A percentile compares a stretch with the other conserved stretches of the same genome.
phyloP scores from a whole-genome alignment of 2,888 invertebrate genomes.

The Steinernema hermaphroditum region DNA sequence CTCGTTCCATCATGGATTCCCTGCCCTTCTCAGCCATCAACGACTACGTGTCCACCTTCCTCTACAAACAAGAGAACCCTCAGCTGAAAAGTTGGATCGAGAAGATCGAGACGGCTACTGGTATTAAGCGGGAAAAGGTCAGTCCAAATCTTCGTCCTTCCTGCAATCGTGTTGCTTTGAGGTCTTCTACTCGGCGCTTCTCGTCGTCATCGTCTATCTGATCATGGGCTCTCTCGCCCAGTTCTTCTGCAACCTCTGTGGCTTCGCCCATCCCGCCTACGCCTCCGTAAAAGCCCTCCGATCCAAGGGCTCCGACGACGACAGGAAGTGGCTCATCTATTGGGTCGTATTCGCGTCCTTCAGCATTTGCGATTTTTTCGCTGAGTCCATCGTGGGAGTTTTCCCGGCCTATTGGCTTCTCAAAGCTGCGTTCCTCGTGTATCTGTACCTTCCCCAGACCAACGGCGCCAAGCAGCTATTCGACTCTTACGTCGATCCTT shows the following conservation, averaged over 20 bases:
- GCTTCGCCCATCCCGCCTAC: conserved; percentile 52
- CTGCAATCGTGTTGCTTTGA: conserved; percentile 29
- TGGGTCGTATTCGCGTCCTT: conserved; percentile 49
- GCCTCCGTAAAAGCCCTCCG: conserved; percentile 69
- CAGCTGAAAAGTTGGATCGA: conserved; percentile 21
- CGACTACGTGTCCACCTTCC: conserved; percentile 14
- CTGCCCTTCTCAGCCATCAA: conserved; percentile 6
- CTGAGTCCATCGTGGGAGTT: conserved; percentile 38
- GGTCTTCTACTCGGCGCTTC: conserved; percentile 38
- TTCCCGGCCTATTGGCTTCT: conserved; percentile 46
- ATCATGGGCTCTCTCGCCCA: conserved; percentile 69
- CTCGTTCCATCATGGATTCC: neutral
- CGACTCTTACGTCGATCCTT: conserved; percentile 38
- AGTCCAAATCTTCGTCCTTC: conserved; percentile 10
- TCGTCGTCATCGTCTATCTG: conserved; percentile 40
- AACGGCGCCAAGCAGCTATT: conserved; percentile 44
- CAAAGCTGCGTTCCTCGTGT: conserved; percentile 41
- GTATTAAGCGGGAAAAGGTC: conserved; percentile 40
- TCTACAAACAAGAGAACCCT: conserved; percentile 27
- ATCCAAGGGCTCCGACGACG: conserved; percentile 68
- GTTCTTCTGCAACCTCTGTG: conserved; percentile 52
- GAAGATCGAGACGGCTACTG: conserved; percentile 33
- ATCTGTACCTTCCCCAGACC: conserved; percentile 50
- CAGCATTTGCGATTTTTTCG: conserved; percentile 46
- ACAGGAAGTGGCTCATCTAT: conserved; percentile 74